A percentile compares a stretch with the other conserved stretches of the same genome.
Conservation (phyloP, 2,113 vertebrate species). For the Ptychochromis oligacanthus region DNA sequence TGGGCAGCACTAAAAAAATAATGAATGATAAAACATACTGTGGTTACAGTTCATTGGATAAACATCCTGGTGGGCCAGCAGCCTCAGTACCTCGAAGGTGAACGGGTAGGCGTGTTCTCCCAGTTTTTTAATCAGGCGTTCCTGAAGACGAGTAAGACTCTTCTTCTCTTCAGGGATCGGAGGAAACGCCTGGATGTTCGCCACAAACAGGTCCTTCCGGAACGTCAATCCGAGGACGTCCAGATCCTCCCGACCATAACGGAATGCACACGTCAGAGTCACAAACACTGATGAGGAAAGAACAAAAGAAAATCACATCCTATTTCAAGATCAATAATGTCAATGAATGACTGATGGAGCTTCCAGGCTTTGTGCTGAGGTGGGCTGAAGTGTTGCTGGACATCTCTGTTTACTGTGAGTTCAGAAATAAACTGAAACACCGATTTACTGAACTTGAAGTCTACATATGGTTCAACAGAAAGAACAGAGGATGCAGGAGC, state of each 20-base stretch:
- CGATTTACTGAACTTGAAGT: not conserved
- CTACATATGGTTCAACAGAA: too few species aligned
- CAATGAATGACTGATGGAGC: too few species aligned
- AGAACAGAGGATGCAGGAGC: too few species aligned
- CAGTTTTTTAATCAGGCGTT: slow-evolving; percentile 94
- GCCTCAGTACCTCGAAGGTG: slow-evolving; percentile 85
- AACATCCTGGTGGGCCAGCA: not conserved
- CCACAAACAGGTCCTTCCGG: slow-evolving; percentile 93
- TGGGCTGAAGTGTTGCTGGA: too few species aligned
- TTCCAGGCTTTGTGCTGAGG: not conserved
- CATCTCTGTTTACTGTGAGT: not conserved
- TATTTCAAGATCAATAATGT: not conserved
- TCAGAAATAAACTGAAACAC: too few species aligned
- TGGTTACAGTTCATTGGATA: not conserved
- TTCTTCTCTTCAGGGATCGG: slow-evolving; percentile 86
- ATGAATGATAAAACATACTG: not conserved
- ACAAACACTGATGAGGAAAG: slow-evolving; percentile 85
- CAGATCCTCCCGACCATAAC: slow-evolving; percentile 94
- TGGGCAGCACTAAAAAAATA: too few species aligned
- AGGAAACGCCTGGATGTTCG: slow-evolving; percentile 91
- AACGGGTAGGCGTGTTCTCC: slow-evolving; percentile 95
- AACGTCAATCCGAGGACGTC: slow-evolving; percentile 96
- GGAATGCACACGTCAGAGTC: slow-evolving; percentile 95
- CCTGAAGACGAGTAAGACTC: slow-evolving; percentile 90
- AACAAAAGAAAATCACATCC: not conserved